phyloP scores from a whole-genome alignment of 2,888 invertebrate genomes.

The Stenoptilia bipunctidactyla region DNA sequence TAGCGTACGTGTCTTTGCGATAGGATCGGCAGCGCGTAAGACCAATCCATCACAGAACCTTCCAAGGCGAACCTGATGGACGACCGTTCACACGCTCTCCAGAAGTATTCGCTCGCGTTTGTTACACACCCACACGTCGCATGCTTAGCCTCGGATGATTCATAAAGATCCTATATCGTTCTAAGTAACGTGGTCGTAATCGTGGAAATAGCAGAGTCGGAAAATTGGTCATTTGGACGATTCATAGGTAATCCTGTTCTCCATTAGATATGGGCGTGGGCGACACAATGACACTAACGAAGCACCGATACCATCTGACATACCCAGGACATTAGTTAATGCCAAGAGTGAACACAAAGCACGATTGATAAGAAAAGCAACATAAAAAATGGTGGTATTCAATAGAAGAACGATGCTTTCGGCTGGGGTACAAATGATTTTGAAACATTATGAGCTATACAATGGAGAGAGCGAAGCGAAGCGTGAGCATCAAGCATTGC shows the following conservation, averaged over 20 bases:
- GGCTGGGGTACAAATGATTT: constrained; percentile 48
- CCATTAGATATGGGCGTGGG: constrained; percentile 48
- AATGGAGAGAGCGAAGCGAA: constrained; percentile 55
- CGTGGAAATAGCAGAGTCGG: constrained; percentile 11
- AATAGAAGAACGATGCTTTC: constrained; percentile 42
- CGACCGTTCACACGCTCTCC: constrained; percentile 44
- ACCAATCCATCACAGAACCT: constrained; percentile 34
- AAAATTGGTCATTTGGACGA: constrained; percentile 21
- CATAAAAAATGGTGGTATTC: constrained; percentile 30
- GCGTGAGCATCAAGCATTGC: constrained; percentile 52
- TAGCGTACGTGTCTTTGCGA: constrained; percentile 26
- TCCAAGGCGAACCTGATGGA: constrained; percentile 18
- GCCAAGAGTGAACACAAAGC: constrained; percentile 36
- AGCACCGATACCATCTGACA: constrained; percentile 53
- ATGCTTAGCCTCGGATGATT: constrained; percentile 30
- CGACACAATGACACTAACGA: constrained; percentile 62
- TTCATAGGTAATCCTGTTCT: constrained; percentile 44
- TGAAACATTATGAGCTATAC: constrained; percentile 52
- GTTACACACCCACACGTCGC: constrained; percentile 42
- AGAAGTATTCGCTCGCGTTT: constrained; percentile 25
- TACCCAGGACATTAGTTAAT: constrained; percentile 51
- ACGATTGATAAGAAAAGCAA: constrained; percentile 35
- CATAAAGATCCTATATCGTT: constrained; percentile 15
- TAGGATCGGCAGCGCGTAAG: constrained; percentile 52
- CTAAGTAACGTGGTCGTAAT: no score